Conservation (phyloP, 2,113 vertebrate genomes). For the Catharus minimus region DNA sequence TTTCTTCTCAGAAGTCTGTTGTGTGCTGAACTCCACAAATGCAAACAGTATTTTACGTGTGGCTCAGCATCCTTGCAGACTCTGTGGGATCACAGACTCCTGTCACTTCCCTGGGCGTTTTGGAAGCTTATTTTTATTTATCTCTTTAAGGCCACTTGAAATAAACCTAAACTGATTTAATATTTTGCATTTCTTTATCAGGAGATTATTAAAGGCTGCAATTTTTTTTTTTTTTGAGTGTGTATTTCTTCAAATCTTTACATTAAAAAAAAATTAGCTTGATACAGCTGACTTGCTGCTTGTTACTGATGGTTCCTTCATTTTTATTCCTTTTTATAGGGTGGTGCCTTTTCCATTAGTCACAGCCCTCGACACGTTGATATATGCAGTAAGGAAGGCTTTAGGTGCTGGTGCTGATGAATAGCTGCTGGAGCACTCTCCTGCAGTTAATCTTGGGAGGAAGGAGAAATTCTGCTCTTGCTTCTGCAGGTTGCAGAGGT, state of each 20-base stretch:
- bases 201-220: not conserved
- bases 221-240: not conserved
- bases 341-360: slow-evolving; percentile 36
- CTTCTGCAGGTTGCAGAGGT: slow-evolving; percentile 6
- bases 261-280: not conserved
- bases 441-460: slow-evolving; percentile 23
- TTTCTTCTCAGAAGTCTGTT: not conserved
- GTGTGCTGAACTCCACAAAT: not conserved
- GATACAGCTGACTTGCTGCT: not conserved
- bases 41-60: not conserved
- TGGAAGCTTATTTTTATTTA: slow-evolving; percentile 21
- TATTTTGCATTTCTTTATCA: not conserved
- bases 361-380: not conserved
- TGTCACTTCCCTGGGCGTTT: not conserved
- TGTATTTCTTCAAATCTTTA: not conserved
- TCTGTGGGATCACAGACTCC: not conserved
- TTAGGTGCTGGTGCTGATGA: slow-evolving; percentile 34
- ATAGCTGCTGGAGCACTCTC: not conserved
- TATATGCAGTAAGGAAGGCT: not conserved
- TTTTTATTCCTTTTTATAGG: not conserved
- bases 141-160: not conserved
- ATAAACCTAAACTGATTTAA: slow-evolving; percentile 3
- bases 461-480: not conserved
- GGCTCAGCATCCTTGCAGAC: not conserved
- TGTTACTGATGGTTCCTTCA: not conserved